Conservation (phyloP, 2,113 vertebrate genomes). For the Zosterops pallidus region DNA sequence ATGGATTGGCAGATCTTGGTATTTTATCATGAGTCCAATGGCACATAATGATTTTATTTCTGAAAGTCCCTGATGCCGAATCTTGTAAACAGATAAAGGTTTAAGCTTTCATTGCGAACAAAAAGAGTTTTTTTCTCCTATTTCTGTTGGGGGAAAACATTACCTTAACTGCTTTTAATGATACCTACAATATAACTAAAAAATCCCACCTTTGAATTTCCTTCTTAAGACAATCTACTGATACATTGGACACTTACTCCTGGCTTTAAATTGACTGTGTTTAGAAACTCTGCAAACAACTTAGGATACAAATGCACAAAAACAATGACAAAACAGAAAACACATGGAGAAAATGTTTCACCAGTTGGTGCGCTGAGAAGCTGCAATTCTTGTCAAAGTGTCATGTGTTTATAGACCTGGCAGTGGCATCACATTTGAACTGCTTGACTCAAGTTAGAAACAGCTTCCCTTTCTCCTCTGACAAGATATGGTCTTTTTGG, state of each 20-base stretch:
- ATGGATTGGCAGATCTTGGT: not conserved
- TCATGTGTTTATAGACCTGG: not conserved
- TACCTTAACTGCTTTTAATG: not conserved
- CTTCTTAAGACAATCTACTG: not conserved
- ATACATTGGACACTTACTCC: not conserved
- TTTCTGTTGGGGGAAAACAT: not conserved
- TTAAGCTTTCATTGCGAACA: not conserved
- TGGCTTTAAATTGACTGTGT: not conserved
- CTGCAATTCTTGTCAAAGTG: not conserved
- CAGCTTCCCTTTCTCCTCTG: not conserved
- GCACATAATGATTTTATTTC: not conserved
- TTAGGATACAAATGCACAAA: not conserved
- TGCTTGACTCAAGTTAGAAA: fast-evolving
- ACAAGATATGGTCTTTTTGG: not conserved
- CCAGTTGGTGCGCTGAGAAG: fast-evolving
- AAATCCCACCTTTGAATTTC: not conserved
- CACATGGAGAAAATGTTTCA: not conserved
- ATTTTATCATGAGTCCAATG: not conserved
- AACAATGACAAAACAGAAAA: not conserved
- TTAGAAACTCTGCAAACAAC: not conserved
- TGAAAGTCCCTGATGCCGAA: not conserved
- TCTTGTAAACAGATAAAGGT: not conserved
- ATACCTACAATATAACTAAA: not conserved
- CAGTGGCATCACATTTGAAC: not conserved
- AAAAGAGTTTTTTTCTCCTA: not conserved